Conservation (phyloP, 2,888 invertebrate species). For the Pomacea canaliculata region DNA sequence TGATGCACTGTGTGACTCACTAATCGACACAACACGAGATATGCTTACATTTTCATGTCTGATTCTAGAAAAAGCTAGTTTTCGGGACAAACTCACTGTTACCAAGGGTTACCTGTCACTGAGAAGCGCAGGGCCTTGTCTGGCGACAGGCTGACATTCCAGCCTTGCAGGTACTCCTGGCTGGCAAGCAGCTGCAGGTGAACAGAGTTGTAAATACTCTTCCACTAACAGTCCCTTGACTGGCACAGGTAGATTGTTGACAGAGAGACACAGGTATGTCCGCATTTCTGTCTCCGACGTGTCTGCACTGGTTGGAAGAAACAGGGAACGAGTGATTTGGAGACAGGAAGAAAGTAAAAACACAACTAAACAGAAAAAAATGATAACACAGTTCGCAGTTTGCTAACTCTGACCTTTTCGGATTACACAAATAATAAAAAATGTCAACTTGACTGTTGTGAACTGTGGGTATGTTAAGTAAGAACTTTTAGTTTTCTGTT, state of each 20-base stretch:
- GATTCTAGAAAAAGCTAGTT: too few relatives aligned
- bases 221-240: conserved; percentile 37
- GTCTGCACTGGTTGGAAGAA: conserved; percentile 28
- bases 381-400: too few relatives aligned
- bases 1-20: background rate
- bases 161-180: conserved; percentile 30
- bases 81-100: too few relatives aligned
- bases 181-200: conserved; percentile 20
- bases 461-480: too few relatives aligned
- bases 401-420: too few relatives aligned
- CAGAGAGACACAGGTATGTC: conserved; percentile 42
- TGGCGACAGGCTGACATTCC: conserved; percentile 41
- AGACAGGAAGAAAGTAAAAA: too few relatives aligned
- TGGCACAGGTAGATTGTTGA: conserved; percentile 34
- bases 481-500: too few relatives aligned
- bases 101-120: conserved; percentile 44
- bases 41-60: too few relatives aligned
- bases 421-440: too few relatives aligned
- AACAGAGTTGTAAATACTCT: conserved; percentile 28
- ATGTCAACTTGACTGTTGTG: too few relatives aligned
- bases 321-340: too few relatives aligned
- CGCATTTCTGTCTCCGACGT: conserved; percentile 44
- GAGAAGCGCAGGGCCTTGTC: conserved; percentile 44
- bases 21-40: background rate
- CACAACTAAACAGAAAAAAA: too few relatives aligned